phyloP scores from a whole-genome alignment of 2,888 invertebrate genomes.

The Hanleya hanleyi region DNA sequence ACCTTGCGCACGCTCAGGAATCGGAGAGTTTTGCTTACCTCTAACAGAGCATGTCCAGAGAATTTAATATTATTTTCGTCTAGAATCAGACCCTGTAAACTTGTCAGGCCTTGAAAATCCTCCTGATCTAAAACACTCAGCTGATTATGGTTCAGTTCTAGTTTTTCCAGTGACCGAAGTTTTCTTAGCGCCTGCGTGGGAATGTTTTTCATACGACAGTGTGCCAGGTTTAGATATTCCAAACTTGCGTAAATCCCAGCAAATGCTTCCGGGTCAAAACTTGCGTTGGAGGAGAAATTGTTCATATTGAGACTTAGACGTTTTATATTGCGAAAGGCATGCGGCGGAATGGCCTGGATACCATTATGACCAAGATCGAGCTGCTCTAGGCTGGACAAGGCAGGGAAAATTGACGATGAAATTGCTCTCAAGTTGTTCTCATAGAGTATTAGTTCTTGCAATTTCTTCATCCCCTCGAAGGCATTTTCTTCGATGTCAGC shows the following conservation, averaged over 20 bases:
- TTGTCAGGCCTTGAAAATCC: background rate
- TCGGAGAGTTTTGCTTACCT: background rate
- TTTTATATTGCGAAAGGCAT: background rate
- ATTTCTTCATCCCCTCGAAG: background rate
- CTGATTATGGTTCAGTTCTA: background rate
- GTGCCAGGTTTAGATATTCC: background rate
- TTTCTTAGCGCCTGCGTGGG: background rate
- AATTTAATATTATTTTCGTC: background rate
- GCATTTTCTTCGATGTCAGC: background rate
- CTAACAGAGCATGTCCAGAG: background rate
- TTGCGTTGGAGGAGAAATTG: background rate
- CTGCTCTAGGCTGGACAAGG: background rate
- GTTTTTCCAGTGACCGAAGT: background rate
- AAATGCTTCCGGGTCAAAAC: background rate
- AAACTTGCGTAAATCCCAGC: background rate
- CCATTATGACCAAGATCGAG: background rate
- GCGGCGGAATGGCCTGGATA: background rate
- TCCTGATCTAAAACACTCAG: background rate
- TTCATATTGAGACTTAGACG: background rate
- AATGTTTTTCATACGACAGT: background rate
- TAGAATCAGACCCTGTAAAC: background rate
- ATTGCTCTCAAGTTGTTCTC: background rate
- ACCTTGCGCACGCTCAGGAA: slow-evolving; percentile 1
- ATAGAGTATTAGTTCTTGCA: background rate
- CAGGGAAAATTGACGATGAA: background rate